Conservation (phyloP, 1,140 invertebrate species). For the Euglossa dilemma region DNA sequence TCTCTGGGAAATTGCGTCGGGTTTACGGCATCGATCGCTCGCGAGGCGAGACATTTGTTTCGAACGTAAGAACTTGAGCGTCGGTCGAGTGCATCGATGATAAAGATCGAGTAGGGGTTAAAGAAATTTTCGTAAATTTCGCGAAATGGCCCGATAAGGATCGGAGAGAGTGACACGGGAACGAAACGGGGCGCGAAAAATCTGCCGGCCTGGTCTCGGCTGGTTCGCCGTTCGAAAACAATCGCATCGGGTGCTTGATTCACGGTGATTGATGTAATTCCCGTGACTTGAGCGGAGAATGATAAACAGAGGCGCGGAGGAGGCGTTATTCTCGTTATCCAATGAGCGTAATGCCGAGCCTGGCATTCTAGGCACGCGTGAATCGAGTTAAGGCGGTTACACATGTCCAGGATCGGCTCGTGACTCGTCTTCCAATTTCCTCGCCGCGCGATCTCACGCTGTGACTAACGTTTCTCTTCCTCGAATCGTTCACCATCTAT, state of each 20-base stretch:
- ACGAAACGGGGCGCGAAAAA: too few relatives aligned
- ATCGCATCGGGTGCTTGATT: slow-evolving; percentile 3
- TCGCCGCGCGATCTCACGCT: slow-evolving; percentile 23
- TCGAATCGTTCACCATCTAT: too few relatives aligned
- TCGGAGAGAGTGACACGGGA: too few relatives aligned
- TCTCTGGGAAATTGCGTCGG: too few relatives aligned
- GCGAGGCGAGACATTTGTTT: too few relatives aligned
- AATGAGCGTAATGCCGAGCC: slow-evolving; percentile 34
- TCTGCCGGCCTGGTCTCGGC: too few relatives aligned
- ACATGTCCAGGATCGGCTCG: slow-evolving; percentile 71
- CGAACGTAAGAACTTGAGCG: too few relatives aligned
- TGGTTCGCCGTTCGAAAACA: not conserved
- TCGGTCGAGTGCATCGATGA: too few relatives aligned
- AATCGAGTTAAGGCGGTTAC: slow-evolving; percentile 72
- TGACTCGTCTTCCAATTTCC: slow-evolving; percentile 74
- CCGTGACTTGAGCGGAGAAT: not conserved
- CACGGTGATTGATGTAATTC: slow-evolving; percentile 26
- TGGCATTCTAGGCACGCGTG: slow-evolving; percentile 70
- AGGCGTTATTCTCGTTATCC: slow-evolving; percentile 48
- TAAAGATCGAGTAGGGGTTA: too few relatives aligned
- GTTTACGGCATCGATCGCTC: too few relatives aligned
- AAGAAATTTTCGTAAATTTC: too few relatives aligned
- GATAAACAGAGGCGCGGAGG: slow-evolving; percentile 35
- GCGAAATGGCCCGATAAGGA: too few relatives aligned
- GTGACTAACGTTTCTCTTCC: not conserved